A percentile compares a stretch with the other conserved stretches of the same genome.
Evolutionary conservation across 2,888 invertebrate species (phyloP).

Genomic region (Cantharis nigra): DNA sequence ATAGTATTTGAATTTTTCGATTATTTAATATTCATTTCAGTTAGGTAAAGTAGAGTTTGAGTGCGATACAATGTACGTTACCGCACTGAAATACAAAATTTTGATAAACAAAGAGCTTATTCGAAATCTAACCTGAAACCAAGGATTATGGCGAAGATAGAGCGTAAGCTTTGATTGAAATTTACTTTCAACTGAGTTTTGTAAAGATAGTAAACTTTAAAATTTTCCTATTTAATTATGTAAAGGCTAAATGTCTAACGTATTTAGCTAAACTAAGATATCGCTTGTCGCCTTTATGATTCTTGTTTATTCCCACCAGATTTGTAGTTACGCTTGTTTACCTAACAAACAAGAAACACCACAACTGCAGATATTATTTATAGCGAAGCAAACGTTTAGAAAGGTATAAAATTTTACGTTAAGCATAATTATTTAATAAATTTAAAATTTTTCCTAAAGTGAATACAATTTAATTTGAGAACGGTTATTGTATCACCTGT

Average conservation of each 20-base stretch:
- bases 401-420: neutral
- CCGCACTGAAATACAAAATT: too few species aligned
- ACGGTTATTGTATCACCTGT: conserved; percentile 6
- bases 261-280: conserved; percentile 8
- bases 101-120: too few species aligned
- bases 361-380: neutral
- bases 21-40: too few species aligned
- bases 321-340: neutral
- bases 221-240: neutral
- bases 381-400: neutral
- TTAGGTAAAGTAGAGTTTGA: too few species aligned
- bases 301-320: neutral
- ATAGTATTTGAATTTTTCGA: too few species aligned
- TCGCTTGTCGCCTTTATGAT: neutral
- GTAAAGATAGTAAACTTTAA: neutral
- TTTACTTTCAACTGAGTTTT: neutral
- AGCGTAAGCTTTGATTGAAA: too few species aligned
- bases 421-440: neutral
- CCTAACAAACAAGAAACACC: neutral
- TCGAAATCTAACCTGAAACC: too few species aligned
- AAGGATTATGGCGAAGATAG: too few species aligned
- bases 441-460: neutral
- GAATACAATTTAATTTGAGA: neutral
- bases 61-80: too few species aligned
- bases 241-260: neutral